Percentiles rank a stretch among this genome's conserved stretches.
phyloP scores from a whole-genome alignment of 2,113 vertebrate genomes.

The Orycteropus afer region DNA sequence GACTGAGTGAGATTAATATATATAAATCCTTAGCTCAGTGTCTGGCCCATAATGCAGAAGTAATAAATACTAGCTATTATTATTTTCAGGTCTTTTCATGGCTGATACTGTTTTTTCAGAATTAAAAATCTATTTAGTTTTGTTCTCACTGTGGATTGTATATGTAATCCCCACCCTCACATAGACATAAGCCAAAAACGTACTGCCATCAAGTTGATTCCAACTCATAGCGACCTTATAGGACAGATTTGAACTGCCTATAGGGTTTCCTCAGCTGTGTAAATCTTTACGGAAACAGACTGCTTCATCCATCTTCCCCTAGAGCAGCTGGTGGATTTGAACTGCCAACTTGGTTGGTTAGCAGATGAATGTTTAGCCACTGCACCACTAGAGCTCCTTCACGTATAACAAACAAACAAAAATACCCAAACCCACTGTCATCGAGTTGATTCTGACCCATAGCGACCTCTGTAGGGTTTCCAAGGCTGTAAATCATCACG shows the following conservation, averaged over 20 bases:
- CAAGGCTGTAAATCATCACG: too few relatives aligned
- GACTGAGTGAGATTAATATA: not conserved
- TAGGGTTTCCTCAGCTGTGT: not conserved
- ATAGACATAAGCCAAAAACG: too few relatives aligned
- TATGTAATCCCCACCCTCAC: too few relatives aligned
- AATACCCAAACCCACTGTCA: not conserved
- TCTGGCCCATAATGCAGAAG: not conserved
- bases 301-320: too few relatives aligned
- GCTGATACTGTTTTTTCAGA: not conserved
- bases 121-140: conserved; percentile 28
- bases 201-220: too few relatives aligned
- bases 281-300: too few relatives aligned
- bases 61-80: not conserved
- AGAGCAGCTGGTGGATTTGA: not conserved
- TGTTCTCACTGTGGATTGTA: not conserved
- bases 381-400: too few relatives aligned
- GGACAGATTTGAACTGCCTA: too few relatives aligned
- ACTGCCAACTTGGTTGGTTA: not conserved
- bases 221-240: too few relatives aligned
- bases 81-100: conserved; percentile 19
- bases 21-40: not conserved
- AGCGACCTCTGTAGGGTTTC: too few relatives aligned
- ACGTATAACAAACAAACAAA: too few relatives aligned
- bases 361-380: not conserved
- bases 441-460: not conserved